Conservation (phyloP, 2,797 vertebrate genomes). For the Stomatorhinus walkeri region DNA sequence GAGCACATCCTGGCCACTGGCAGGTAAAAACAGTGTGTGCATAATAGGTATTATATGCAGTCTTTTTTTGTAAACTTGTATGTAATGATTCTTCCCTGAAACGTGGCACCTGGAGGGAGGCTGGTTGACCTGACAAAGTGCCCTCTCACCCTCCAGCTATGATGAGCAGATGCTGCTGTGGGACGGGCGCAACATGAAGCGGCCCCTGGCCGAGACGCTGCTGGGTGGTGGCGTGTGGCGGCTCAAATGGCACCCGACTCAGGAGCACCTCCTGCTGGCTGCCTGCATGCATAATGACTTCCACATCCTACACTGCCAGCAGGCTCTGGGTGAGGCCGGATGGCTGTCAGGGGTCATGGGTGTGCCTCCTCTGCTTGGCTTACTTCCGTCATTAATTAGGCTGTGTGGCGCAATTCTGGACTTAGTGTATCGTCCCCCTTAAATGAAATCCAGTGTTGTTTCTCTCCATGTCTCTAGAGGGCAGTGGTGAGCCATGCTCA, state of each 20-base stretch:
- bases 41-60: background rate
- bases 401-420: background rate
- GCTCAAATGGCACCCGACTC: slow-evolving; percentile 84
- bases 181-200: slow-evolving; percentile 81
- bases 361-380: background rate
- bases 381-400: background rate
- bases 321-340: slow-evolving; percentile 49
- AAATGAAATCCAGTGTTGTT: background rate
- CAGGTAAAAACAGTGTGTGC: slow-evolving; percentile 63
- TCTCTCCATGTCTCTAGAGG: slow-evolving; percentile 46
- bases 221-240: slow-evolving; percentile 86
- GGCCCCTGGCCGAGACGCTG: slow-evolving; percentile 66
- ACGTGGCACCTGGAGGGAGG: background rate
- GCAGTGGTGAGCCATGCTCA: slow-evolving; percentile 51
- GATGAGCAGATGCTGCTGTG: slow-evolving; percentile 86
- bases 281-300: slow-evolving; percentile 91
- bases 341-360: background rate
- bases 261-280: slow-evolving; percentile 75
- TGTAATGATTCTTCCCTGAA: background rate
- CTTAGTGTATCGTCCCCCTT: background rate
- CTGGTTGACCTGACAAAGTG: background rate
- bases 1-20: slow-evolving; percentile 84
- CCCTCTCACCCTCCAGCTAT: slow-evolving; percentile 61
- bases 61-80: background rate
- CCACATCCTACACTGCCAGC: slow-evolving; percentile 75